These are phyloP conservation scores for Alcedo atthis DNA, from an alignment of 2,797 vertebrate genomes.

Conservation along the genomic window DNA sequence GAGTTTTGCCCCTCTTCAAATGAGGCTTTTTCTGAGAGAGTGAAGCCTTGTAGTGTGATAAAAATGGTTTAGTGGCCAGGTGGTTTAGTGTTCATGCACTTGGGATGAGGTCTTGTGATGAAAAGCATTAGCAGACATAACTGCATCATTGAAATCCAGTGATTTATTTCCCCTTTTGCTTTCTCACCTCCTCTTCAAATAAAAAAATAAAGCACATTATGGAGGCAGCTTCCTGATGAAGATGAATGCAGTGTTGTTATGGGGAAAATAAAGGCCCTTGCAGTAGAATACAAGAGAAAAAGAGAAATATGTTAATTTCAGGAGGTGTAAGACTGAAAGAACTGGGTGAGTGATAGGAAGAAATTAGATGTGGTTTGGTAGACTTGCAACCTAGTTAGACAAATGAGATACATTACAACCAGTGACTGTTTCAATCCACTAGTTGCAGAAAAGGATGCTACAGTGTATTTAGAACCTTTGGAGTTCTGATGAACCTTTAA, in stretches of 20 bases:
- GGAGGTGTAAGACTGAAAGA: neutral
- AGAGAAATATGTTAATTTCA: neutral
- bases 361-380: neutral
- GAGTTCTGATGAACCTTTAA: neutral
- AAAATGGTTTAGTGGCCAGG: neutral
- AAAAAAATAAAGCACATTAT: neutral
- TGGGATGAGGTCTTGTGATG: neutral
- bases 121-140: neutral
- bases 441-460: neutral
- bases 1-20: slow-evolving; percentile 2
- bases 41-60: neutral
- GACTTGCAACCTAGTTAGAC: neutral
- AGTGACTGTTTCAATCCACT: neutral
- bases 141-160: neutral
- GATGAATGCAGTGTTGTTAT: neutral
- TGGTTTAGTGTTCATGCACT: neutral
- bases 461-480: neutral
- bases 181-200: neutral
- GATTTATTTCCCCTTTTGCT: neutral
- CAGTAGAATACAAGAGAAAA: neutral
- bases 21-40: rapidly evolving
- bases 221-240: neutral
- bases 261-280: neutral
- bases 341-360: neutral
- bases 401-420: rapidly evolving